Evolutionary conservation across 2,797 vertebrate species (phyloP), one percentile per base, ranked within the genome.

Genomic region (Tapirus indicus): DNA sequence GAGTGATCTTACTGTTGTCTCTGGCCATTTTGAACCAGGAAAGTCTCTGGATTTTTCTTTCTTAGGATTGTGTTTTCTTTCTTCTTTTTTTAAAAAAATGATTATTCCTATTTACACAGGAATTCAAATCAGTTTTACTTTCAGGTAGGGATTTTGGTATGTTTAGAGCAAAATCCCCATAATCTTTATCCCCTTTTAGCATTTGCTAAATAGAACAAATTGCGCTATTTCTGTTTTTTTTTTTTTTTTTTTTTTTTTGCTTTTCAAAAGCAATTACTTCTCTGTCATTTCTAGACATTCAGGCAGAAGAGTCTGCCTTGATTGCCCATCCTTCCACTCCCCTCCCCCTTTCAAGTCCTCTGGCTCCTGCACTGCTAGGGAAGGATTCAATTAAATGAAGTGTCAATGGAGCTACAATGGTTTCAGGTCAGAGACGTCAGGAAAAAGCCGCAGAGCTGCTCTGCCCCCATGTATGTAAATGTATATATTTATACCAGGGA

Each of bases 351-450:
- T 83, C 93, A 93, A 97, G 96, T 97, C 97, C 97, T 97, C 92
- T 6, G 95, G 98, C 99, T 99, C 99, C 99, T 95, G 97, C 99
- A 98, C 98, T 97, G 98, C 98, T 98, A 98, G 98, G 99, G 98
- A 99, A 99, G 99, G 99, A 99, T 99, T 99, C 99, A 99, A 99
- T 99, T 99, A 99, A 99, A 99, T 99, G 99, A 99, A 99, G 99
- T 99, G 99, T 99, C 99, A 99, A 99, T 98, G 99, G 99, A 99
- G 99, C 99, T 23, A 99, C 99, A 98, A 98, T 99, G 98, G 98
- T 99, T 99, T 99, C 98, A 98, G 99, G 99, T 99, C 98, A 99
- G 97, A 98, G 97, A 98, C 91, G 92, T 98, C 98, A 95, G 98
- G 97, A 98, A 98, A 99, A 98, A 98, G 98, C 99, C 98, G 96